Evolutionary conservation across 2,113 vertebrate species (phyloP).

Genomic region (Henicopernis longicauda): DNA sequence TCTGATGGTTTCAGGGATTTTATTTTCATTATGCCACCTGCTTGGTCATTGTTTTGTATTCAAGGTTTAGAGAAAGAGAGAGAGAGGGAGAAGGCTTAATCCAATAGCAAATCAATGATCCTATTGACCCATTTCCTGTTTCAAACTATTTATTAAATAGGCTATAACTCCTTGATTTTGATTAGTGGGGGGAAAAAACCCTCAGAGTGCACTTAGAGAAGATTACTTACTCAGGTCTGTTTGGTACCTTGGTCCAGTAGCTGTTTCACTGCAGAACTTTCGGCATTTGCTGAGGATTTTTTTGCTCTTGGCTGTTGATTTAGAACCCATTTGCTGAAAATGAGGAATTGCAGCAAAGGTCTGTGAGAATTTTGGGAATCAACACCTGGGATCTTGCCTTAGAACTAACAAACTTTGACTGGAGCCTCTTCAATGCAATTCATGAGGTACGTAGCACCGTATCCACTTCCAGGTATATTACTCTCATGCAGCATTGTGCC

Average conservation of each 20-base stretch:
- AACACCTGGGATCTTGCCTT: constrained; percentile 96
- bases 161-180: constrained; percentile 52
- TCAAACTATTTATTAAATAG: constrained; percentile 58
- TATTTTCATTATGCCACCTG: constrained; percentile 60
- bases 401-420: constrained; percentile 92
- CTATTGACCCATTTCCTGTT: constrained; percentile 28
- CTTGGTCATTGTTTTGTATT: constrained; percentile 42
- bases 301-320: constrained; percentile 38
- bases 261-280: neutral
- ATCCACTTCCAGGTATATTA: neutral
- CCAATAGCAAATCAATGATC: constrained; percentile 55
- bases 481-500: neutral
- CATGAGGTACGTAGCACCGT: constrained; percentile 81
- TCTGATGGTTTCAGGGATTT: constrained; percentile 40
- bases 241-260: neutral
- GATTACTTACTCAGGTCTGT: constrained; percentile 42
- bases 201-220: constrained; percentile 45
- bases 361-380: constrained; percentile 86
- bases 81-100: neutral
- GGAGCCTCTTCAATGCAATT: constrained; percentile 89
- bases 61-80: neutral
- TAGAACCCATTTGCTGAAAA: constrained; percentile 88
- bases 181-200: constrained; percentile 20
- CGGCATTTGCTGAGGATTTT: constrained; percentile 8
- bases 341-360: constrained; percentile 84